Base-by-base conservation (phyloP, 2,888 invertebrate genomes). In the Dastarcus helophoroides region DNA sequence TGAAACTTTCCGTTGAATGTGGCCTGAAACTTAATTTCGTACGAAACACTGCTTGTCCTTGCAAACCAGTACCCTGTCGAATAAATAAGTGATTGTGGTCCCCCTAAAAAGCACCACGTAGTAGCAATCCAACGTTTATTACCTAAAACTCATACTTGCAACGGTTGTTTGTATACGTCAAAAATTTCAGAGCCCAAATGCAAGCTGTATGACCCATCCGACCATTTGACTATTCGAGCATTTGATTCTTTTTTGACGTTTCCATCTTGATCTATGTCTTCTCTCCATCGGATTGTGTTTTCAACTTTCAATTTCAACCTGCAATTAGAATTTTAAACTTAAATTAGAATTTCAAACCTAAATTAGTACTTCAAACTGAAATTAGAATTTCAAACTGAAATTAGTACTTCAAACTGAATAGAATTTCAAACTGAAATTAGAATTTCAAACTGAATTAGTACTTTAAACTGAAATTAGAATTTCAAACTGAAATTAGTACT, bases 41-140 rank as follows among this genome's bases (percentile, higher is more conserved):
- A 22, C 89, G 74, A 67, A 98, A 97, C 15, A 98, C 90, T 0
- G 94, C 89, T 60, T 97, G 97, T 0, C 95, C 97, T 53, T 95
- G 94, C 2, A 97, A 70, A 69, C 95, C 95, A 0, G 94, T 94
- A 22, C 95, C 95, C 73, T 97, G 95, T 0, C 97, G 78, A 37
- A 97, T 90, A 62, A 93, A 98, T 42, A 98, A 67, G 57, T 98
- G 97, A 63, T 97, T 97, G 67, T 93, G 91, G 58, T 95, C 95
- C 7, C 93, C 93, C 69, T 79, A 65, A 28, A 68, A 57, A 30
- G 36, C n/a, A n/a, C n/a, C n/a, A n/a, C n/a, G n/a, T n/a, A 35
- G 12, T 29, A 21, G n/a, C n/a, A n/a, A n/a, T n/a, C n/a, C n/a
- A n/a, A n/a, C n/a, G n/a, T n/a, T n/a, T 7, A 19, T 7, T 7